Conservation (phyloP, 1,140 invertebrate species). For the Zaprionus ghesquierei region DNA sequence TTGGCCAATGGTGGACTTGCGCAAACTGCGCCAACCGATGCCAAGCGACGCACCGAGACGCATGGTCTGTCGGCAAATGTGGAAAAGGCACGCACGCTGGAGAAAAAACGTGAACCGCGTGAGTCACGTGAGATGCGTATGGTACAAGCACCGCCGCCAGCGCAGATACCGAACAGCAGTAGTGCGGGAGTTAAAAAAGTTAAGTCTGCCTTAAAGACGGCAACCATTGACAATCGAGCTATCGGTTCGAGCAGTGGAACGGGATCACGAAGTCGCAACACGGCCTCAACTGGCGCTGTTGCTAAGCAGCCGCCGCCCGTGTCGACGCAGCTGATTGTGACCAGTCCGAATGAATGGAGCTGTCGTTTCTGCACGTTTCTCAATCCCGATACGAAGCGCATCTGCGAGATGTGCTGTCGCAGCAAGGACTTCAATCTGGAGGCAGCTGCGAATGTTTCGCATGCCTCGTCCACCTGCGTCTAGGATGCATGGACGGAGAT, state of each 20-base stretch:
- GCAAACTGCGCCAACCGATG: slow-evolving; percentile 24
- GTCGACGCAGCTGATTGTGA: slow-evolving; percentile 68
- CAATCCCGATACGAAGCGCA: slow-evolving; percentile 84
- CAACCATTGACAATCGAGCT: slow-evolving; percentile 54
- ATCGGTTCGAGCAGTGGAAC: slow-evolving; percentile 15
- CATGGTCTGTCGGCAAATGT: slow-evolving; percentile 18
- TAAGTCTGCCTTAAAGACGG: slow-evolving; percentile 68
- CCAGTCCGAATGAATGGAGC: slow-evolving; percentile 84
- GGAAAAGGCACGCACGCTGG: slow-evolving; percentile 58
- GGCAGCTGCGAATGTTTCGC: slow-evolving; percentile 60
- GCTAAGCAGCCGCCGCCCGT: slow-evolving; percentile 60
- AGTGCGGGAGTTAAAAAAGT: slow-evolving; percentile 60
- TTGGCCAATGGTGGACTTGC: slow-evolving; percentile 49
- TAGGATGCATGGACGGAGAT: slow-evolving; percentile 33
- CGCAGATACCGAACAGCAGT: slow-evolving; percentile 44
- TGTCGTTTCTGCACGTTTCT: slow-evolving; percentile 88
- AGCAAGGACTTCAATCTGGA: slow-evolving; percentile 77
- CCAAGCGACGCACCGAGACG: slow-evolving; percentile 48
- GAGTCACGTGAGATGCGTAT: slow-evolving; percentile 15
- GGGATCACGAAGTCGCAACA: slow-evolving; percentile 17
- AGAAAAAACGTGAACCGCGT: slow-evolving; percentile 43
- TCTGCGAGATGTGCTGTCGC: slow-evolving; percentile 90
- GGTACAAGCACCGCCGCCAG: slow-evolving; percentile 46
- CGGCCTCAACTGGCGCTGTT: slow-evolving; percentile 37
- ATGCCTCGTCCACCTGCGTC: slow-evolving; percentile 75